Evolutionary conservation across 2,797 vertebrate genomes (phyloP).

Genomic region (Alauda arvensis): DNA sequence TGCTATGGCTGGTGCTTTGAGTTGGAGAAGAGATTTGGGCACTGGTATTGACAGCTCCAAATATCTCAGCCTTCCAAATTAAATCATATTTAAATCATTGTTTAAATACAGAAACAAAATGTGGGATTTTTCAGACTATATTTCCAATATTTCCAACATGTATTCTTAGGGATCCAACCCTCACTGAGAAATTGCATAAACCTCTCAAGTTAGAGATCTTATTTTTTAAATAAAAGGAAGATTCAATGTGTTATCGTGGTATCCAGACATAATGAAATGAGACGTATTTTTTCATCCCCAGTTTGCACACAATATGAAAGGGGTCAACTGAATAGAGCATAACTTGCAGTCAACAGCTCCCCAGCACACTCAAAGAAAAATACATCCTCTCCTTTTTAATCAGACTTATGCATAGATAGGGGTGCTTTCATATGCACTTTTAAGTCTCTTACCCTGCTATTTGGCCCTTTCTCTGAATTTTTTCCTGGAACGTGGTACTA

Average conservation of each 20-base stretch:
- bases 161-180: background rate
- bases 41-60: background rate
- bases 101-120: background rate
- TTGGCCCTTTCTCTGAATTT: background rate
- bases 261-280: background rate
- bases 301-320: background rate
- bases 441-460: background rate
- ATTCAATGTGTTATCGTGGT: background rate
- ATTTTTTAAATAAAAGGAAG: background rate
- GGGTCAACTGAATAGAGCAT: background rate
- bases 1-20: background rate
- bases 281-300: background rate
- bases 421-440: background rate
- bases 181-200: background rate
- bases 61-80: background rate
- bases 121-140: background rate
- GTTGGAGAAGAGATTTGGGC: background rate
- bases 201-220: background rate
- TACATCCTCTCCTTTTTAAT: conserved; percentile 1
- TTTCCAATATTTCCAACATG: background rate
- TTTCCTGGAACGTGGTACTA: conserved; percentile 13
- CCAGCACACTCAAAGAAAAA: background rate
- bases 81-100: background rate
- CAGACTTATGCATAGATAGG: background rate
- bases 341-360: background rate